These are phyloP conservation scores for Orthosia gothica DNA, from an alignment of 2,888 invertebrate genomes.

Conservation along the genomic window DNA sequence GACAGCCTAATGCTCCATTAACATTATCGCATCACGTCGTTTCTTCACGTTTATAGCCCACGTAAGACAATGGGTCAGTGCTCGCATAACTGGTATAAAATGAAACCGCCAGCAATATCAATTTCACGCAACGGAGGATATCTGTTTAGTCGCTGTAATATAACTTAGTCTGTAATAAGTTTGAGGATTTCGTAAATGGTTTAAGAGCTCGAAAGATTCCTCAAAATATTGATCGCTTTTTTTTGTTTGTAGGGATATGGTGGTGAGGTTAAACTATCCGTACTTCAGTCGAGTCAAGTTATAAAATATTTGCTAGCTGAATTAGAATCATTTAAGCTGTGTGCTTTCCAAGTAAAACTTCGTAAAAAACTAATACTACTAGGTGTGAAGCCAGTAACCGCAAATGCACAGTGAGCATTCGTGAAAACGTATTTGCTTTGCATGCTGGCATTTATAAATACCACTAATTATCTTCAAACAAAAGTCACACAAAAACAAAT, in stretches of 20 bases:
- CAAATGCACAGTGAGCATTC: background rate
- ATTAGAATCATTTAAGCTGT: too few relatives aligned
- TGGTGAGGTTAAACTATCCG: background rate
- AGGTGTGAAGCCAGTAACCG: background rate
- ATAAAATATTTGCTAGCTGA: background rate
- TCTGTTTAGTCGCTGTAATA: conserved; percentile 50
- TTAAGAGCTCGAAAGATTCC: conserved; percentile 2
- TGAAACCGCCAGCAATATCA: conserved; percentile 53
- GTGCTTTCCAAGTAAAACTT: too few relatives aligned
- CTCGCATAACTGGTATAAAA: conserved; percentile 26
- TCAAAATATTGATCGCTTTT: conserved; percentile 2
- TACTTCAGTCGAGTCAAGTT: background rate
- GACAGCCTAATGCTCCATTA: background rate
- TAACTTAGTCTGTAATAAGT: conserved; percentile 45
- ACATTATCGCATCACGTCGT: conserved; percentile 23
- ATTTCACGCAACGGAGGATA: conserved; percentile 67
- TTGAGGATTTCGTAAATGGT: conserved; percentile 30
- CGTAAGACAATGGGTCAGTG: conserved; percentile 29
- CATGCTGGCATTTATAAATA: background rate
- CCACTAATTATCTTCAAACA: background rate
- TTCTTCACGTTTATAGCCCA: conserved; percentile 24
- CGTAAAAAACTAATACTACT: background rate
- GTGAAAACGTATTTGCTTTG: too few relatives aligned
- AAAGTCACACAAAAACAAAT: conserved; percentile 17
- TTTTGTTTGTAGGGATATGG: too few relatives aligned